Evolutionary conservation across 2,113 vertebrate species (phyloP).

Genomic region (Carassius gibelio): DNA sequence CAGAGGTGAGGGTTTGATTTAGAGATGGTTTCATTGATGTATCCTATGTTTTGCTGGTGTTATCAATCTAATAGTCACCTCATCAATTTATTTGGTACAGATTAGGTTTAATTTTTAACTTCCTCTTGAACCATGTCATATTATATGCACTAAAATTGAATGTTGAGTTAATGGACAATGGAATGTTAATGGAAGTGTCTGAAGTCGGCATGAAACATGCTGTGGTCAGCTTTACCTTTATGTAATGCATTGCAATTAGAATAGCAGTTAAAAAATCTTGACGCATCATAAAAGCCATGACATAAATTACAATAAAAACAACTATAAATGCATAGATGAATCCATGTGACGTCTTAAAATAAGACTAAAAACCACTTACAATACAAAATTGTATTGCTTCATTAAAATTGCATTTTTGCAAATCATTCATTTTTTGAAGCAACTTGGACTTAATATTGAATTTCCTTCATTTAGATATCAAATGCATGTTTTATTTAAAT

Average conservation of each 20-base stretch:
- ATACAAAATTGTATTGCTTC: too few species aligned
- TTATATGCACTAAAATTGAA: background rate
- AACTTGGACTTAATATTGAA: background rate
- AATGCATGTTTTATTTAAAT: background rate
- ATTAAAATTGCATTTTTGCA: too few species aligned
- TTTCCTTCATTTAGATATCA: background rate
- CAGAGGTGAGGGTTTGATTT: background rate
- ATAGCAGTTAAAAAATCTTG: too few species aligned
- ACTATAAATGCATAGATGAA: too few species aligned
- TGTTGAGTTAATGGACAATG: background rate
- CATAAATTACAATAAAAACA: too few species aligned
- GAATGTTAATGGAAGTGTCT: background rate
- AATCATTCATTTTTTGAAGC: background rate
- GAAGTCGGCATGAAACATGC: background rate
- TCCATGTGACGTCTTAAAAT: too few species aligned
- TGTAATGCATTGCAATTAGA: too few species aligned
- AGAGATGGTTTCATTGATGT: conserved; percentile 6
- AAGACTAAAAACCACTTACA: too few species aligned
- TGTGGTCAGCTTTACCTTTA: too few species aligned
- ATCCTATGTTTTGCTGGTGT: background rate
- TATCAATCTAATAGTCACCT: background rate
- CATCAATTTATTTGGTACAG: background rate
- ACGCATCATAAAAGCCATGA: too few species aligned
- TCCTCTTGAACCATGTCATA: background rate
- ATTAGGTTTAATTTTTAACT: background rate